These are phyloP conservation scores for Varanus komodoensis DNA, from an alignment of 2,113 vertebrate species.

Conservation along the genomic window DNA sequence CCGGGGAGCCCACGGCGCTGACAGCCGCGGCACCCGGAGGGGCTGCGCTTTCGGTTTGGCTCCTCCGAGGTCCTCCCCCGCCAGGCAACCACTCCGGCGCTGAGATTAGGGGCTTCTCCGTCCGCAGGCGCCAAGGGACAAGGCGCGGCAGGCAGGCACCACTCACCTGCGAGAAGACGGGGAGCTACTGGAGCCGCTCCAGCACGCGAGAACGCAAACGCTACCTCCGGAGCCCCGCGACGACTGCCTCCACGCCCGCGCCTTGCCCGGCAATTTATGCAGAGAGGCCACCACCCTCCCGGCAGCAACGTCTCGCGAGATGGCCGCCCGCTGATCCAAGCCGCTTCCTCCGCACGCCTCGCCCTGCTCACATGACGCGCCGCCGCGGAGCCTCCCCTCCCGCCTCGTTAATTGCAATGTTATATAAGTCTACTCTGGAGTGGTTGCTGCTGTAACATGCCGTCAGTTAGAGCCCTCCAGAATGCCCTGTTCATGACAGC, in stretches of 20 bases:
- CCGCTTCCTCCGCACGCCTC: not conserved
- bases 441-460: too few relatives aligned
- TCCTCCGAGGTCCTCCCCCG: not conserved
- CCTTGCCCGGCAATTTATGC: slow-evolving; percentile 44
- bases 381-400: not conserved
- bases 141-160: not conserved
- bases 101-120: accelerated
- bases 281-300: not conserved
- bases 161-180: slow-evolving; percentile 9
- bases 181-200: accelerated
- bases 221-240: accelerated
- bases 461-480: too few relatives aligned
- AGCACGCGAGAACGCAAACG: accelerated
- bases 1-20: too few relatives aligned
- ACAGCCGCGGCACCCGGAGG: not conserved
- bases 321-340: not conserved
- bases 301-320: slow-evolving; percentile 52
- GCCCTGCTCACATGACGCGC: not conserved
- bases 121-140: not conserved
- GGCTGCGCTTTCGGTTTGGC: accelerated
- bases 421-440: not conserved
- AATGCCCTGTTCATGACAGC: too few relatives aligned
- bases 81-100: not conserved
- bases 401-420: too few relatives aligned
- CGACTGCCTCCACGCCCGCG: accelerated